These are phyloP conservation scores for Periophthalmodon schlosseri DNA, from an alignment of 2,113 vertebrate genomes.

Conservation along the genomic window DNA sequence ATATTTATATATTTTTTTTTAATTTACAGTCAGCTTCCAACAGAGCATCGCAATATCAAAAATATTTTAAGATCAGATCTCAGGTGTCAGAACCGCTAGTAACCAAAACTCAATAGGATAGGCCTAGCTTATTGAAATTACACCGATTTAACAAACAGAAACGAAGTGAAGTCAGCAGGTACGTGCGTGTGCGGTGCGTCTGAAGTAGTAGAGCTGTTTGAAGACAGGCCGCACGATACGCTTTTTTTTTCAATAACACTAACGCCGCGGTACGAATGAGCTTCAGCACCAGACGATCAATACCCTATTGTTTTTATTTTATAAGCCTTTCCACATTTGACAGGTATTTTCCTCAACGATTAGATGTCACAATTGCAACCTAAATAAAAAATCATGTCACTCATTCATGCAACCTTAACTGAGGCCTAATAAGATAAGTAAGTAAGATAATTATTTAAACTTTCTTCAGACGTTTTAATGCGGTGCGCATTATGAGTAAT, in stretches of 20 bases:
- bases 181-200: no score
- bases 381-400: not conserved
- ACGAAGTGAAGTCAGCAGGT: no score
- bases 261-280: not conserved
- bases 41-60: not conserved
- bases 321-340: not conserved
- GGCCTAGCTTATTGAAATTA: not conserved
- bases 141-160: not conserved
- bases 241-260: not conserved
- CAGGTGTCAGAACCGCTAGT: not conserved
- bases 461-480: not conserved
- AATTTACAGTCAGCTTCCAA: not conserved
- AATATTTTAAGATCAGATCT: not conserved
- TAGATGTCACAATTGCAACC: no score
- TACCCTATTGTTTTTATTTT: not conserved
- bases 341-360: not conserved
- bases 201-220: not conserved
- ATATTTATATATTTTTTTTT: not conserved
- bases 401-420: not conserved
- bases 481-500: not conserved
- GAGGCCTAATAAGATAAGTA: not conserved
- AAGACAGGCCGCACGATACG: not conserved
- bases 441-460: not conserved
- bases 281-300: no score
- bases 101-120: not conserved